Percentiles rank a stretch among this genome's conserved stretches.
Conservation (phyloP, 2,888 invertebrate species). For the Apodemia hepburni region DNA sequence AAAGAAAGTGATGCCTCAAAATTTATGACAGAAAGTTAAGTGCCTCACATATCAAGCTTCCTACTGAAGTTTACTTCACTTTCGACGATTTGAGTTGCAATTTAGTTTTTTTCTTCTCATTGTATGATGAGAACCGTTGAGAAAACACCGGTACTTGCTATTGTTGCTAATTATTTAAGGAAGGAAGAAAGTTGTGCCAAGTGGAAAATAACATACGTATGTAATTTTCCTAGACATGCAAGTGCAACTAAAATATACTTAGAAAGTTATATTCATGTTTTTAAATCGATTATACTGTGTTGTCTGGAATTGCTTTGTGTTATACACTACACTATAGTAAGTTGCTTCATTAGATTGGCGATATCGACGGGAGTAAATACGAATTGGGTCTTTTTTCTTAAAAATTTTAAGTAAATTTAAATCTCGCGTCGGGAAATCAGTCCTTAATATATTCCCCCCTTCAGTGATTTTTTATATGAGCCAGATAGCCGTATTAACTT, state of each 20-base stretch:
- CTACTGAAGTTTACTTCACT: slow-evolving; percentile 9
- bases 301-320: not conserved
- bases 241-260: slow-evolving; percentile 8
- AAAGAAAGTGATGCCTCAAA: slow-evolving; percentile 1
- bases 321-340: too few species aligned
- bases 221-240: slow-evolving; percentile 13
- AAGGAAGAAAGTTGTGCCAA: slow-evolving; percentile 12
- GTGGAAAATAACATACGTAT: slow-evolving; percentile 12
- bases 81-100: slow-evolving; percentile 11
- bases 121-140: slow-evolving; percentile 8
- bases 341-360: too few species aligned
- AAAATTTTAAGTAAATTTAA: too few species aligned
- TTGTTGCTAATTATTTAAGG: slow-evolving; percentile 13
- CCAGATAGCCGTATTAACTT: too few species aligned
- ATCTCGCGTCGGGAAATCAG: too few species aligned
- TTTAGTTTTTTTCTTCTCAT: slow-evolving; percentile 11
- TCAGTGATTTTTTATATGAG: too few species aligned
- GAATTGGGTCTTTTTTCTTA: too few species aligned
- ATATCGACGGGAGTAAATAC: too few species aligned
- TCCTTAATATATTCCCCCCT: too few species aligned
- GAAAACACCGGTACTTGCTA: slow-evolving; percentile 9
- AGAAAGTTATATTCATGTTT: slow-evolving; percentile 12
- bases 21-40: slow-evolving; percentile 12
- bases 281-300: not conserved
- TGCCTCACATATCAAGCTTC: slow-evolving; percentile 7